Evolutionary conservation across 2,113 vertebrate species (phyloP), one percentile per base, ranked within the genome.

Genomic region (Xyliphius kryptos): DNA sequence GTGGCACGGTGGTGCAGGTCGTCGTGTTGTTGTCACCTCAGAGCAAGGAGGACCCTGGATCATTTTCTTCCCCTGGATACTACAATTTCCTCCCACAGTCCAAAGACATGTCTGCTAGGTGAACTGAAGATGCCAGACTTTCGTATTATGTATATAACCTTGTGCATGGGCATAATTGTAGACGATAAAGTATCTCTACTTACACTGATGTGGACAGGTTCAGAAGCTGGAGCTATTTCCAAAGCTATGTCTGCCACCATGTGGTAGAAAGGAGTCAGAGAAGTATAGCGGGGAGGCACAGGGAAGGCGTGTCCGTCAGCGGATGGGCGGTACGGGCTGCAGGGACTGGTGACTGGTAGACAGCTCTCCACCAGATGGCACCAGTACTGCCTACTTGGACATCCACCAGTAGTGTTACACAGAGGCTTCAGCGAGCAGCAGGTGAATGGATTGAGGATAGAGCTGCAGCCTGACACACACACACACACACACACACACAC

Each of bases 331-430:
- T 86, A 89, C 9, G 84, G 74, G 54, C 82, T 87, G 69, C 89
- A 90, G 9, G 88, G 85, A 40, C 71, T 75, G 52, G 74, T 71
- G 61, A 69, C 78, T 17, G 74, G 61, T 19, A 87, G 19, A 3
- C 89, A 91, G 21, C 40, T 69, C 44, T 89, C 86, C 63, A 77
- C 64, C 69, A 90, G 78, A 48, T 81, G 84, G 72, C 89, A 91
- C 89, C 89, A 91, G 65, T 88, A 83, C 54, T 76, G 78, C 0
- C 86, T 81, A 9, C 16, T 51, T 47, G 67, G 68, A 69, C 89
- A 91, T 10, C 78, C 85, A 2, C 87, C 87, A 0, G 84, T 89
- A 13, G 85, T 88, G 80, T 88, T 89, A 43, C 88, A 90, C 55
- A 88, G 72, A 0, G 83, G 81, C 2, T 73, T 61, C 0, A 49